Percentiles rank a stretch among this genome's conserved stretches.
Conservation (phyloP, 2,797 vertebrate genomes). For the Ctenosaura bakeri region DNA sequence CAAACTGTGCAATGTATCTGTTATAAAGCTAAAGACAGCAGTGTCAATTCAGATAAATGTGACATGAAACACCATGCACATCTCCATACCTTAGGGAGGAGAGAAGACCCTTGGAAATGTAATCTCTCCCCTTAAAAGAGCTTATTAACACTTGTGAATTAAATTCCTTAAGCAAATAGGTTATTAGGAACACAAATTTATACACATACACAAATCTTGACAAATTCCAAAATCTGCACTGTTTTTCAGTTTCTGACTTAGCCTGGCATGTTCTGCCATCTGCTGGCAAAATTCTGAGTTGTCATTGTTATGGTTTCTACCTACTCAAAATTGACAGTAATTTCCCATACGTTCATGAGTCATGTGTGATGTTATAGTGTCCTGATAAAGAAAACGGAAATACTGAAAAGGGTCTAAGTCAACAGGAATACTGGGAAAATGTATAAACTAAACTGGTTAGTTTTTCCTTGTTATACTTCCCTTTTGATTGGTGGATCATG, state of each 20-base stretch:
- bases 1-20: not conserved
- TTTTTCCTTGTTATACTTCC: not conserved
- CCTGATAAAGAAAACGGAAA: not conserved
- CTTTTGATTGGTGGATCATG: not conserved
- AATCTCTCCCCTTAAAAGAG: not conserved
- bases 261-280: conserved; percentile 77
- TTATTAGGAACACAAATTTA: not conserved
- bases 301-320: not conserved
- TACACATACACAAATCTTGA: not conserved
- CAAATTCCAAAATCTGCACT: conserved; percentile 2
- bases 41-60: not conserved
- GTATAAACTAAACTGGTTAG: not conserved
- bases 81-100: not conserved
- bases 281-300: conserved; percentile 65
- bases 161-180: not conserved
- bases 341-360: not conserved
- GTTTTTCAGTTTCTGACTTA: conserved; percentile 5
- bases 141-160: not conserved
- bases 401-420: not conserved
- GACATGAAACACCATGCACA: conserved; percentile 37
- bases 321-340: not conserved
- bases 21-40: not conserved
- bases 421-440: not conserved
- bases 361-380: not conserved
- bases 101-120: not conserved